Conservation (phyloP, 35 echinoderm and acorn worm species). For the Patiria miniata region DNA sequence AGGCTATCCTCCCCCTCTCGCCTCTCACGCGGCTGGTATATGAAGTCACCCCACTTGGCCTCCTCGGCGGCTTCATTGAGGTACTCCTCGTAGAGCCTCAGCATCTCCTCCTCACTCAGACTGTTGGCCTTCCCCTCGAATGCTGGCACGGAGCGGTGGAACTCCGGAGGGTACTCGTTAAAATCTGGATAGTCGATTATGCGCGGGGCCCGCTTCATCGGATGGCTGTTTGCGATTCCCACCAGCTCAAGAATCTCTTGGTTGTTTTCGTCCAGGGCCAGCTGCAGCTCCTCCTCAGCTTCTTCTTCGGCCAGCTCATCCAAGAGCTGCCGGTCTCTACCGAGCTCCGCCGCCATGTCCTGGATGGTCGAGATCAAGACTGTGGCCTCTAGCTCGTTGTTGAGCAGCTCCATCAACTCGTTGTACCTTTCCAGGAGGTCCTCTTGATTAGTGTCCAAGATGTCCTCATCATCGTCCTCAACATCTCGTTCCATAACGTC, state of each 20-base stretch:
- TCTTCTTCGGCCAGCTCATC: background rate
- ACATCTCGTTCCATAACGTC: background rate
- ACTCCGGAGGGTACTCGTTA: background rate
- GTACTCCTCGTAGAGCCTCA: constrained; percentile 13
- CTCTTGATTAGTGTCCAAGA: background rate
- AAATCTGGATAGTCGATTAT: constrained; percentile 2
- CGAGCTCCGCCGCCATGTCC: constrained; percentile 4
- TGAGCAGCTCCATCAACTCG: background rate
- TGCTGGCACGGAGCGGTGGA: background rate
- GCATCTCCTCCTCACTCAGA: background rate
- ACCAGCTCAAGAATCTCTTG: background rate
- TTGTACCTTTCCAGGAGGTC: background rate
- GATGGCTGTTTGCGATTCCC: background rate
- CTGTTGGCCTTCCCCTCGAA: background rate
- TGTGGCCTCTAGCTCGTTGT: background rate
- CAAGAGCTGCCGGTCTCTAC: background rate
- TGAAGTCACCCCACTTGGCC: constrained; percentile 9
- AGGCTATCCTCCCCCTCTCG: background rate
- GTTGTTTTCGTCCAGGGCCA: constrained; percentile 8
- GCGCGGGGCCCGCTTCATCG: background rate
- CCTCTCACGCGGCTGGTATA: background rate
- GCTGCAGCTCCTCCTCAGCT: background rate
- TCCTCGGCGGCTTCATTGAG: background rate
- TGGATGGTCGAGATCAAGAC: background rate
- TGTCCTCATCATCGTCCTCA: background rate